These are phyloP conservation scores for Garra rufa DNA, from an alignment of 2,113 vertebrate species.

Conservation along the genomic window DNA sequence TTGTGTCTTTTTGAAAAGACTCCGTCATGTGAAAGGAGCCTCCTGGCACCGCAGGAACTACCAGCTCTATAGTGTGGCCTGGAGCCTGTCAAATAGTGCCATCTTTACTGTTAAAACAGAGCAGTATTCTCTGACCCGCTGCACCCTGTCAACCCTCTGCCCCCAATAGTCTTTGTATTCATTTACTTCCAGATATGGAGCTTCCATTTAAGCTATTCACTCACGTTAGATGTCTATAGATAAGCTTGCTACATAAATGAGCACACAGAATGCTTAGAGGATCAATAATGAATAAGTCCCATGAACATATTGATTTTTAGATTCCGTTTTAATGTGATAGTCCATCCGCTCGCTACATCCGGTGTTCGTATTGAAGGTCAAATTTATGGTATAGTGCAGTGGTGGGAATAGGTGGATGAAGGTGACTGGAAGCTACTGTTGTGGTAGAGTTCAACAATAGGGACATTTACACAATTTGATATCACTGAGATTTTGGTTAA, in stretches of 20 bases:
- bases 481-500: not conserved
- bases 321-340: conserved; percentile 54
- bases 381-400: conserved; percentile 50
- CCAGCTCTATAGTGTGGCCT: conserved; percentile 22
- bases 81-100: not conserved
- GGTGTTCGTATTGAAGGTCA: conserved; percentile 53
- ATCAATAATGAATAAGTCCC: conserved; percentile 59
- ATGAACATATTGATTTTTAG: conserved; percentile 50
- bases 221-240: conserved; percentile 34
- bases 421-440: conserved; percentile 2
- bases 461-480: not conserved
- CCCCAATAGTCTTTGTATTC: conserved; percentile 46
- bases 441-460: not conserved
- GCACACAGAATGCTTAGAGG: conserved; percentile 42
- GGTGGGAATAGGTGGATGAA: conserved; percentile 47
- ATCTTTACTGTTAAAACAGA: conserved; percentile 35
- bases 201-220: conserved; percentile 47
- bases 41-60: conserved; percentile 44
- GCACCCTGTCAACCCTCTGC: conserved; percentile 15
- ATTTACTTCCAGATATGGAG: conserved; percentile 40
- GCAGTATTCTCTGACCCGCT: conserved; percentile 38
- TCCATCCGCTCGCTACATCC: not conserved
- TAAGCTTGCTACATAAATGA: conserved; percentile 28
- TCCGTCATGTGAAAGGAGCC: conserved; percentile 34
- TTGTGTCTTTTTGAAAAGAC: conserved; percentile 32